Conservation (phyloP, 2,797 vertebrate genomes). For the Notolabrus celidotus region DNA sequence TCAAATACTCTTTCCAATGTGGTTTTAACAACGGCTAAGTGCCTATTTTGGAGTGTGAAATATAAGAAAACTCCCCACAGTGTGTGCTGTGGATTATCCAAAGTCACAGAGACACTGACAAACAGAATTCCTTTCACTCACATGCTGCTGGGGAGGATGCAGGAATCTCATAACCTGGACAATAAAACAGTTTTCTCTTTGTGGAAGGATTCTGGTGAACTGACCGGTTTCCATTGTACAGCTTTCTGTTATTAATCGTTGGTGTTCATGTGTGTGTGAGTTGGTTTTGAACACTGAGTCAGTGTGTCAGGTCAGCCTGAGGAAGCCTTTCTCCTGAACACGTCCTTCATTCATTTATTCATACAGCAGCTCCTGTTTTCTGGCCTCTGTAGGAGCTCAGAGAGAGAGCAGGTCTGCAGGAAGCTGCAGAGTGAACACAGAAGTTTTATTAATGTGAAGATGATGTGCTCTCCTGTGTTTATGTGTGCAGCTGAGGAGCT, state of each 20-base stretch:
- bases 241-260: slow-evolving; percentile 8
- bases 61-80: too few species aligned
- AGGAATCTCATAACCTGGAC: background rate
- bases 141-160: too few species aligned
- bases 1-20: too few species aligned
- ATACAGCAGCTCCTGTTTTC: background rate
- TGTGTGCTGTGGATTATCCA: too few species aligned
- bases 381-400: background rate
- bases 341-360: slow-evolving; percentile 21
- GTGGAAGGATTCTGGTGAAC: background rate
- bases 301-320: background rate
- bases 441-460: slow-evolving; percentile 11
- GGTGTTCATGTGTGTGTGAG: slow-evolving; percentile 15
- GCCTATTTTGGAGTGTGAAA: too few species aligned
- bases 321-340: slow-evolving; percentile 1
- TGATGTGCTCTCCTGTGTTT: slow-evolving; percentile 36
- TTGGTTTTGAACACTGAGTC: slow-evolving; percentile 1
- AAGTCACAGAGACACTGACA: too few species aligned
- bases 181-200: too few species aligned
- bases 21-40: too few species aligned
- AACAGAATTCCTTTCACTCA: too few species aligned
- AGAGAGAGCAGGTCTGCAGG: background rate
- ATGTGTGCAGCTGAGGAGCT: slow-evolving; percentile 23
- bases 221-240: slow-evolving; percentile 1
- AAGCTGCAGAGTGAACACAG: background rate